phyloP scores from a whole-genome alignment of 2,888 invertebrate genomes.

The Petrolisthes manimaculis region DNA sequence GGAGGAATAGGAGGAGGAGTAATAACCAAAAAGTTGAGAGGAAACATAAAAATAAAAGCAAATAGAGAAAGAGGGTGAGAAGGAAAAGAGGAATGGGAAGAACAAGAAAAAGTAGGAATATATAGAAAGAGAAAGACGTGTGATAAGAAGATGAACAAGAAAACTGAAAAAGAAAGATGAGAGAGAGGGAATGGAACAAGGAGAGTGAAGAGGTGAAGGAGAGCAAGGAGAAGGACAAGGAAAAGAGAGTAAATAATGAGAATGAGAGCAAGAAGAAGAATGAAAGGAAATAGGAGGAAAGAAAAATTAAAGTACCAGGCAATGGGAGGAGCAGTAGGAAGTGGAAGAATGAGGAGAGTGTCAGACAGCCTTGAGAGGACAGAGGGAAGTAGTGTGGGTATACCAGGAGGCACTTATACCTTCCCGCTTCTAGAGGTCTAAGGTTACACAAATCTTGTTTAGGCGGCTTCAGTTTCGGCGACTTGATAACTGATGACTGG shows the following conservation, averaged over 20 bases:
- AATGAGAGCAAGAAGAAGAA: neutral
- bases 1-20: too few species aligned
- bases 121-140: too few species aligned
- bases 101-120: too few species aligned
- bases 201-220: neutral
- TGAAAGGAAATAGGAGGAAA: neutral
- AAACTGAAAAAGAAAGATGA: too few species aligned
- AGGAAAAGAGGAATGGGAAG: too few species aligned
- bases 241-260: neutral
- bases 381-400: neutral
- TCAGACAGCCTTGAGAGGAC: neutral
- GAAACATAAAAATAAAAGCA: too few species aligned
- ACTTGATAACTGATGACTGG: constrained; percentile 47
- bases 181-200: too few species aligned
- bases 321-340: neutral
- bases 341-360: neutral
- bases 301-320: too few species aligned
- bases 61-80: too few species aligned
- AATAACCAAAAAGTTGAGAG: too few species aligned
- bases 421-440: constrained; percentile 29
- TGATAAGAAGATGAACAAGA: too few species aligned
- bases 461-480: constrained; percentile 39
- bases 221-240: neutral
- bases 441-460: constrained; percentile 48
- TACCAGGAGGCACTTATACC: neutral